Conservation (phyloP, 2,797 vertebrate species). For the Macroramphosus scolopax region DNA sequence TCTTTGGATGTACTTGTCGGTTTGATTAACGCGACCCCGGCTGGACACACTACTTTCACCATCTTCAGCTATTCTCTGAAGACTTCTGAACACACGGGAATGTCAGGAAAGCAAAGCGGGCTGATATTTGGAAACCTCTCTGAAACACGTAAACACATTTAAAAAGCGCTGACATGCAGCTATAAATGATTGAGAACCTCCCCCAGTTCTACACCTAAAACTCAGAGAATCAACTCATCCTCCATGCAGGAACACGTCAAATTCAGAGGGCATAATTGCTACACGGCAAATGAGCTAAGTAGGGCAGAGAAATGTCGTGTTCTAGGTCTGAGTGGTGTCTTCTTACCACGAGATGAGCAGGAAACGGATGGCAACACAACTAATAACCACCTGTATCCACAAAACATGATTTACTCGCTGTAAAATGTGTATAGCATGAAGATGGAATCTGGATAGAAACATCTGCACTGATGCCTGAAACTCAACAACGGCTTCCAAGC, state of each 20-base stretch:
- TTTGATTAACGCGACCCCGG: constrained; percentile 12
- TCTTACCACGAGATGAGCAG: constrained; percentile 10
- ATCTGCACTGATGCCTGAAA: no score
- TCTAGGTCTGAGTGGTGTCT: neutral
- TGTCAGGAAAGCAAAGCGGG: constrained; percentile 5
- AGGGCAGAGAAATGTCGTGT: neutral
- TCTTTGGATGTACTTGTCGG: constrained; percentile 21
- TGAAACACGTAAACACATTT: constrained; percentile 4
- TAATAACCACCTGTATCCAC: constrained; percentile 7
- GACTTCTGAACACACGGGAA: constrained; percentile 1
- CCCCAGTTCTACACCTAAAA: constrained; percentile 14
- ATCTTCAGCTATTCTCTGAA: no score
- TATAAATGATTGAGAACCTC: no score
- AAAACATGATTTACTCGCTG: constrained; percentile 1
- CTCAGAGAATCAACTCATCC: constrained; percentile 4
- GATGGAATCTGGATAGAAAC: no score
- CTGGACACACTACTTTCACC: constrained; percentile 10
- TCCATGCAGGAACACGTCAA: constrained; percentile 14
- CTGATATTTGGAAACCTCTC: constrained; percentile 9
- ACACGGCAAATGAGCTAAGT: constrained; percentile 13
- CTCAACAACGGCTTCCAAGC: no score
- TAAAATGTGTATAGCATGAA: no score
- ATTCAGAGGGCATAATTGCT: constrained; percentile 12
- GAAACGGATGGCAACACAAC: constrained; percentile 32
- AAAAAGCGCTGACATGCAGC: constrained; percentile 4